Evolutionary conservation across 2,113 vertebrate species (phyloP).

Genomic region (Hymenochirus boettgeri): DNA sequence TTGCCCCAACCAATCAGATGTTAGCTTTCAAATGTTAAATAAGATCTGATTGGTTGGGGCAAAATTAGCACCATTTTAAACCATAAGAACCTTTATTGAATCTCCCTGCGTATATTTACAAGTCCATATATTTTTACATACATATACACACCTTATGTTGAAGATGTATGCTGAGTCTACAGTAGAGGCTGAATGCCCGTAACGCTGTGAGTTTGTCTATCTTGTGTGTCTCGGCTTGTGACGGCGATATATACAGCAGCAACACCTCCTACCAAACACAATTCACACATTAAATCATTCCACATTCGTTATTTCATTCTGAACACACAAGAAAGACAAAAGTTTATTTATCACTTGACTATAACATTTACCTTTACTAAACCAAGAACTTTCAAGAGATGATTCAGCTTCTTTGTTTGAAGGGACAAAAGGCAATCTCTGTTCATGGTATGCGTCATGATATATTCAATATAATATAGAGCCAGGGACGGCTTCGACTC

Average conservation of each 20-base stretch:
- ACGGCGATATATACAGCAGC: slow-evolving; percentile 56
- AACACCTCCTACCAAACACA: slow-evolving; percentile 75
- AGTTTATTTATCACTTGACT: too few species aligned
- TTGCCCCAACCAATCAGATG: too few species aligned
- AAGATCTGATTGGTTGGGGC: too few species aligned
- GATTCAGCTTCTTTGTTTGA: slow-evolving; percentile 61
- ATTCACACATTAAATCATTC: too few species aligned
- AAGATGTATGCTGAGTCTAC: slow-evolving; percentile 76
- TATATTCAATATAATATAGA: slow-evolving; percentile 77
- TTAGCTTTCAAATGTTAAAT: too few species aligned
- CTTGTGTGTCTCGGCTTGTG: slow-evolving; percentile 32
- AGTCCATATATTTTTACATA: too few species aligned
- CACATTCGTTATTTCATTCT: too few species aligned
- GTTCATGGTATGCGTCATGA: slow-evolving; percentile 69
- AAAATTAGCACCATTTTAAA: too few species aligned
- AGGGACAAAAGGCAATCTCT: slow-evolving; percentile 67
- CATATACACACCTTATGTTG: slow-evolving; percentile 69
- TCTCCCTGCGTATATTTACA: too few species aligned
- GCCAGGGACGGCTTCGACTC: slow-evolving; percentile 78
- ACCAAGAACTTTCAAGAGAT: slow-evolving; percentile 69
- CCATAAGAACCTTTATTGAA: too few species aligned
- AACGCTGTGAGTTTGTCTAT: slow-evolving; percentile 60
- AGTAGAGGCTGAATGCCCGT: slow-evolving; percentile 70
- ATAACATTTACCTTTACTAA: slow-evolving; percentile 69
- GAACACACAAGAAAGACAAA: too few species aligned